phyloP scores from a whole-genome alignment of 2,888 invertebrate species.

The Chrysotoxum bicinctum region DNA sequence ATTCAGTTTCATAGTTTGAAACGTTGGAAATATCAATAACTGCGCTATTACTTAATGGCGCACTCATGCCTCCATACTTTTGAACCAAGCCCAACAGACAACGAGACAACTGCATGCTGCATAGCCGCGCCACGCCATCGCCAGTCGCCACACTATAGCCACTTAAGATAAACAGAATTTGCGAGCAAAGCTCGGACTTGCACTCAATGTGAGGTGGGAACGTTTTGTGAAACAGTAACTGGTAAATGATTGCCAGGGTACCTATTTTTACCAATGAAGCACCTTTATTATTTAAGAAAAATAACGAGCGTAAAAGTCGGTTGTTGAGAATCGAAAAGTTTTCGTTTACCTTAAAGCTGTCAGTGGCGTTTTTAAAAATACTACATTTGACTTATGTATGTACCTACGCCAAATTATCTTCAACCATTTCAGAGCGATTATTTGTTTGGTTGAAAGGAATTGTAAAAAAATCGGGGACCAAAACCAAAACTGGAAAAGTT shows the following conservation, averaged over 20 bases:
- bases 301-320: not conserved
- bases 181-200: not conserved
- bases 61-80: slow-evolving; percentile 44
- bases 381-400: too few relatives aligned
- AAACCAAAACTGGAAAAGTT: too few relatives aligned
- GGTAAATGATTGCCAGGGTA: not conserved
- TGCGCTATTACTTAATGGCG: slow-evolving; percentile 67
- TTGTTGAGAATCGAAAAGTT: too few relatives aligned
- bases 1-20: slow-evolving; percentile 56
- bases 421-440: too few relatives aligned
- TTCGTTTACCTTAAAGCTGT: too few relatives aligned
- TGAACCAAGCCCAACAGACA: not conserved
- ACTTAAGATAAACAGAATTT: slow-evolving; percentile 46
- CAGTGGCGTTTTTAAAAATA: too few relatives aligned
- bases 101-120: not conserved
- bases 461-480: too few relatives aligned
- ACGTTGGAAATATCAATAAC: slow-evolving; percentile 67
- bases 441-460: too few relatives aligned
- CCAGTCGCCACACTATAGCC: not conserved
- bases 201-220: not conserved
- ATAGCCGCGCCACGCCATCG: not conserved
- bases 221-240: not conserved
- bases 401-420: too few relatives aligned
- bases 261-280: not conserved
- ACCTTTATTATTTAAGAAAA: not conserved